Conservation (phyloP, 2,113 vertebrate species). For the Crotalus viridis region DNA sequence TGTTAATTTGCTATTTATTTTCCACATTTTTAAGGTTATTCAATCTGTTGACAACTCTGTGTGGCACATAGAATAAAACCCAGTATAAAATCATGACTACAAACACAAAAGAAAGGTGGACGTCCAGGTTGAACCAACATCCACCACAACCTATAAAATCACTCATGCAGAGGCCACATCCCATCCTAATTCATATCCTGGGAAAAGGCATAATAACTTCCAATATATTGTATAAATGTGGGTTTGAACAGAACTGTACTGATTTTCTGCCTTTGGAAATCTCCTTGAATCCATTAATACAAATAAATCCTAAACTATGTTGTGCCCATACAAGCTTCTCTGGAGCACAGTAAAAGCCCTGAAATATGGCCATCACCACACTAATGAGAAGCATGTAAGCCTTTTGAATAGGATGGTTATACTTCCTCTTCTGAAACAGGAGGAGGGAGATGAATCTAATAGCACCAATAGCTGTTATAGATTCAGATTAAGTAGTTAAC, state of each 20-base stretch:
- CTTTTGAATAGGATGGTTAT: not conserved
- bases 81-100: not conserved
- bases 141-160: not conserved
- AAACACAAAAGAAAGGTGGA: not conserved
- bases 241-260: not conserved
- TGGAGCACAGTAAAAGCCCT: not conserved
- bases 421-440: not conserved
- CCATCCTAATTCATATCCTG: not conserved
- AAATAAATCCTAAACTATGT: slow-evolving; percentile 2
- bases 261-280: not conserved
- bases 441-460: not conserved
- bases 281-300: not conserved
- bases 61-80: not conserved
- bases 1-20: not conserved
- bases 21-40: not conserved
- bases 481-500: not conserved
- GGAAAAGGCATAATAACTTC: not conserved
- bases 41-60: not conserved
- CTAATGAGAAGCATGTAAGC: not conserved
- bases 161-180: not conserved
- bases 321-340: not conserved
- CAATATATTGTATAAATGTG: not conserved
- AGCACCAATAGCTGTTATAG: not conserved
- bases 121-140: not conserved
- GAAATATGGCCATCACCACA: not conserved